These are phyloP conservation scores for Trypoxylon attenuatum DNA, from an alignment of 2,888 invertebrate genomes.

Conservation along the genomic window DNA sequence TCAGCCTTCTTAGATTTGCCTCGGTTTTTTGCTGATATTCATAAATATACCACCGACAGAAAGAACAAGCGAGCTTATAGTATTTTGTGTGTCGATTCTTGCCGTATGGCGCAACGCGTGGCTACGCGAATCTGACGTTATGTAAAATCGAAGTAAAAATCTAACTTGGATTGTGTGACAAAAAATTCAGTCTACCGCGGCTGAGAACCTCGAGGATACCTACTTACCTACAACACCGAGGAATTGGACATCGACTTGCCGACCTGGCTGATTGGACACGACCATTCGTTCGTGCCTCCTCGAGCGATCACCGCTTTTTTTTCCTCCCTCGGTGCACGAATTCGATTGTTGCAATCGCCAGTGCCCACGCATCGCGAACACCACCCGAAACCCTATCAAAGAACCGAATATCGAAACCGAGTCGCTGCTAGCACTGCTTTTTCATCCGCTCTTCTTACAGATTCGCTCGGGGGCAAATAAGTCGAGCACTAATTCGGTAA, in stretches of 20 bases:
- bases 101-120: conserved; percentile 50
- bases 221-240: conserved; percentile 60
- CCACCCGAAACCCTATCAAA: not conserved
- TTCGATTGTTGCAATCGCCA: conserved; percentile 16
- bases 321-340: conserved; percentile 19
- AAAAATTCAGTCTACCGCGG: conserved; percentile 35
- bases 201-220: conserved; percentile 50
- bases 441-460: no score
- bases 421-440: not conserved
- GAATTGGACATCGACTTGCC: conserved; percentile 59
- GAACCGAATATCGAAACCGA: conserved; percentile 3
- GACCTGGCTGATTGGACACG: conserved; percentile 61
- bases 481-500: no score
- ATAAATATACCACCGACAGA: not conserved
- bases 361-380: conserved; percentile 28
- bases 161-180: conserved; percentile 24
- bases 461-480: no score
- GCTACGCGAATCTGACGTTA: conserved; percentile 52
- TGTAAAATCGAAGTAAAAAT: conserved; percentile 62
- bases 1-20: conserved; percentile 18
- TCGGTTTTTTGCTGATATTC: conserved; percentile 9
- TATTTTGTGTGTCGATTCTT: conserved; percentile 3
- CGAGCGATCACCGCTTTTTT: conserved; percentile 41
- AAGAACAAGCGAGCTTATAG: conserved; percentile 19
- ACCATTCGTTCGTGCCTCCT: conserved; percentile 56